These are phyloP conservation scores for Ginglymostoma cirratum DNA, from an alignment of 2,113 vertebrate species.

Conservation along the genomic window DNA sequence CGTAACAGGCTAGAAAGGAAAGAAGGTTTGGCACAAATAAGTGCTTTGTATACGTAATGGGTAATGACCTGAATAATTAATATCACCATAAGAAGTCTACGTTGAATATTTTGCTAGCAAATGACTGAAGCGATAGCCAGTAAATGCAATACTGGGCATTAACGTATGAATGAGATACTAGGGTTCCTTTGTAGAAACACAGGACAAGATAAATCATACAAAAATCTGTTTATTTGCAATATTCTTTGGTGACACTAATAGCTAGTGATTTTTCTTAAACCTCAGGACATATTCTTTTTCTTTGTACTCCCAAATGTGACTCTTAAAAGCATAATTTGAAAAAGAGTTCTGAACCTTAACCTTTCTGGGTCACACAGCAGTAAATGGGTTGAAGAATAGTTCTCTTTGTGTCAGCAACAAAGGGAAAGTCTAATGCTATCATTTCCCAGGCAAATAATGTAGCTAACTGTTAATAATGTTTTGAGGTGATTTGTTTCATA, in stretches of 20 bases:
- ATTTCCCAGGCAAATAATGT: slow-evolving; percentile 27
- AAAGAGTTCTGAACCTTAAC: slow-evolving; percentile 37
- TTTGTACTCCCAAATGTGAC: slow-evolving; percentile 10
- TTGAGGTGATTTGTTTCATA: background rate
- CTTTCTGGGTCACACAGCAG: slow-evolving; percentile 32
- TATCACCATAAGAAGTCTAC: background rate
- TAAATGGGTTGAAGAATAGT: slow-evolving; percentile 19
- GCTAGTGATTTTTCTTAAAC: background rate
- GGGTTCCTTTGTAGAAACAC: background rate
- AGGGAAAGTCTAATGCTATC: slow-evolving; percentile 27
- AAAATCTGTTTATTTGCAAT: background rate
- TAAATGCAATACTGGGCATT: background rate
- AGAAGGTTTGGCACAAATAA: background rate
- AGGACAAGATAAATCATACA: background rate
- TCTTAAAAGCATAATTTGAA: slow-evolving; percentile 34
- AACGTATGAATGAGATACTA: background rate
- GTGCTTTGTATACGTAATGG: background rate
- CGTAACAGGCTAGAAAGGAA: background rate
- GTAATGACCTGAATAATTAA: slow-evolving; percentile 17
- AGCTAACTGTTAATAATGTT: background rate
- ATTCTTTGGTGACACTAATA: slow-evolving; percentile 16
- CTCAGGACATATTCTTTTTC: slow-evolving; percentile 27
- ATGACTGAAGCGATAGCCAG: background rate
- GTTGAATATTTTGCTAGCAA: background rate
- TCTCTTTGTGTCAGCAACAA: slow-evolving; percentile 4